Conservation (phyloP, 2,113 vertebrate species). For the Thamnophis sirtalis region DNA sequence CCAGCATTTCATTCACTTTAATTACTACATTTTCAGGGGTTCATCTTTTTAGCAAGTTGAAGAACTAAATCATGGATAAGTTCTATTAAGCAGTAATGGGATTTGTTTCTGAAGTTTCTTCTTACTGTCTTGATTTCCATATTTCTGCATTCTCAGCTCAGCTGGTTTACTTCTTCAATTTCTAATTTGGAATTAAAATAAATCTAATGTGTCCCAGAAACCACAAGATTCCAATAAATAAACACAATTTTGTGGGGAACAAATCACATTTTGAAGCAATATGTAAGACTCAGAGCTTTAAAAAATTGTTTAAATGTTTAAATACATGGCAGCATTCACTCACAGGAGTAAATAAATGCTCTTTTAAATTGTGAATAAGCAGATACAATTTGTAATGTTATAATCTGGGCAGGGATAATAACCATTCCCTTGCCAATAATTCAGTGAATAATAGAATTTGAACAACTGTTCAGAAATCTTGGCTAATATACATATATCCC, state of each 20-base stretch:
- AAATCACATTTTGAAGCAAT: slow-evolving; percentile 21
- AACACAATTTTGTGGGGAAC: neutral
- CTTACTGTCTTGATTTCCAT: neutral
- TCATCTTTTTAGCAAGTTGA: neutral
- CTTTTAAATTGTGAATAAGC: neutral
- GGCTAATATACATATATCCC: neutral
- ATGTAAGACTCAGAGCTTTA: too few species aligned
- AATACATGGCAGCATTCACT: neutral
- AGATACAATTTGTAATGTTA: neutral
- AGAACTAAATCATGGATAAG: neutral
- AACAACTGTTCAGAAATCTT: neutral
- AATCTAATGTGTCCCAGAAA: neutral
- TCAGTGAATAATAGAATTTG: neutral
- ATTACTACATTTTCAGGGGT: neutral
- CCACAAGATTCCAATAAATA: neutral
- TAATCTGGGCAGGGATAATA: neutral
- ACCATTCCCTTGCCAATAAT: neutral
- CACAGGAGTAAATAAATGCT: neutral
- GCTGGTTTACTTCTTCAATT: neutral
- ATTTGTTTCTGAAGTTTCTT: neutral
- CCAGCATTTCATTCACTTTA: slow-evolving; percentile 3
- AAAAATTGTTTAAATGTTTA: neutral
- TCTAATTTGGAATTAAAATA: slow-evolving; percentile 14
- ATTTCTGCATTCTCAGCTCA: neutral
- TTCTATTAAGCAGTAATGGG: neutral